Base-by-base conservation (phyloP, 2,888 invertebrate species). In the Thymelicus sylvestris region DNA sequence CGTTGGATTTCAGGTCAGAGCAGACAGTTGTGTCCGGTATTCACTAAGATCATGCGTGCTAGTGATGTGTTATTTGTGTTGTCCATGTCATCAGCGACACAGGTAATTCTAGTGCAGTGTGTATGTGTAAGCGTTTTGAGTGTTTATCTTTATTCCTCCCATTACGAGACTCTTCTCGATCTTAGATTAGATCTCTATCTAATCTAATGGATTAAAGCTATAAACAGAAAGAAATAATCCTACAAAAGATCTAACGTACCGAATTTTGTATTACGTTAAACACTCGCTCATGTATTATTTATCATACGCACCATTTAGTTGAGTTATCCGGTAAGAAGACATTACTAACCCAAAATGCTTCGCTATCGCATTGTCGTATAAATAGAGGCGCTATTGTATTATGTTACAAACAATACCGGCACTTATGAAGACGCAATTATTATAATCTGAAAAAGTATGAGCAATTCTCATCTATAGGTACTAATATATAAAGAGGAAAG, bases 301-400 rank as follows among this genome's bases (percentile, higher is more conserved):
- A 57, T 57, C 13, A 57, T 57, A 57, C 31, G 57, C n/a, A 60
- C 60, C 15, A 60, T 60, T 60, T 60, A 41, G 60, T 60, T 60
- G 60, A 41, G 41, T 60, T 41, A 60, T 41, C 15, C 60, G 15
- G 60, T 60, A 41, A 60, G 41, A 41, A 60, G 41, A 60, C 41
- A 60, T 60, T 41, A 60, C 38, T 60, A 15, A 60, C 60, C 41
- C 60, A 60, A 60, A 60, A 60, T 41, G 60, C 60, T 15, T 60
- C 41, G 60, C 41, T 60, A 57, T 60, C 39, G 41, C 31, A 8
- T 15, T 41, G 60, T 60, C 60, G 39, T 41, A 60, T 60, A 60
- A 60, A 60, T 39, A 60, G n/a, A 60, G 41, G 15, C 15, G 60
- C 39, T 8, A 41, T 60, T 41, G 60, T 60, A 41, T 60, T 15